Evolutionary conservation across 1,140 invertebrate species (phyloP), one percentile per base, ranked within the genome.

Genomic region (Parapsyche elsis): DNA sequence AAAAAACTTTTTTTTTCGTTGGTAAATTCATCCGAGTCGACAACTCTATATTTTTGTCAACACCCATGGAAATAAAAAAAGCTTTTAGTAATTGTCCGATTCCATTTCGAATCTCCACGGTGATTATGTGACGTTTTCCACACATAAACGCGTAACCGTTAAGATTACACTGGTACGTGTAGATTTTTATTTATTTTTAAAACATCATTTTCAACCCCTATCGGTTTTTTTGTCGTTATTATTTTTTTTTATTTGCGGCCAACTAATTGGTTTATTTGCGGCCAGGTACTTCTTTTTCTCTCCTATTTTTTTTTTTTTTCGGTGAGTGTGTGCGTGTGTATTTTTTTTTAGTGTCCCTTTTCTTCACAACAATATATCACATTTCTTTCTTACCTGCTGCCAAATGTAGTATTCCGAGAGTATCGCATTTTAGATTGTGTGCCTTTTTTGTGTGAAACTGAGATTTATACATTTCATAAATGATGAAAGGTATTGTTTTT

Each of bases 361-460:
- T 61, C 46, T 76, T 24, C n/a, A 61, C 74, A 45, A 76, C 45
- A 76, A 76, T 76, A 76, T 76, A 76, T 76, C 74, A 76, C 74
- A 76, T 76, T 76, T 76, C 74, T 76, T 76, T 76, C 53, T 76
- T 76, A 76, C 74, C 74, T 76, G 74, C 74, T 76, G 74, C 74
- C 74, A 76, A 76, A 76, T 76, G n/a, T 57, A 59, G 44, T 76
- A 49, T 30, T 74, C 26, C 12, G 38, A 30, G 53, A 14, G 71
- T n/a, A 75, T 75, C 74, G 16, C 30, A 24, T 76, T 61, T 61
- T 61, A 61, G 10, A 21, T 61, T 61, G 10, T 19, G 57, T 38
- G 57, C 21, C 16, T 9, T 21, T 61, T 61, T 61, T 61, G 16
- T 61, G 57, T 19, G 57, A 61, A 61, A 61, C 57, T 61, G 21